Percentiles rank a stretch among this genome's conserved stretches.
phyloP scores from a whole-genome alignment of 2,113 vertebrate genomes.

The Coregonus clupeaformis region DNA sequence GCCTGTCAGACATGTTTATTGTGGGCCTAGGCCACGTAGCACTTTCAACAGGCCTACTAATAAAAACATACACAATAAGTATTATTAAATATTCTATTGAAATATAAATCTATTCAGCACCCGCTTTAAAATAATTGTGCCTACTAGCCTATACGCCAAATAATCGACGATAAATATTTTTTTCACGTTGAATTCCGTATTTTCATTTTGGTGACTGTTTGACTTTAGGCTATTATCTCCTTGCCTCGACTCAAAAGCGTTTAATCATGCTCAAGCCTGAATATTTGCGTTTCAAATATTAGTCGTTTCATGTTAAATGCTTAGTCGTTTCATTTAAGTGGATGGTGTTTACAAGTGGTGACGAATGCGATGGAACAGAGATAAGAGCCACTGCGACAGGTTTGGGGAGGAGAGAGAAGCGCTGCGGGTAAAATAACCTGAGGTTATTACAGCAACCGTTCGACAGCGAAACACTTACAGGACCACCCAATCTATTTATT shows the following conservation, averaged over 20 bases:
- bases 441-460: neutral
- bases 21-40: neutral
- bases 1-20: neutral
- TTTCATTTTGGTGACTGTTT: too few relatives aligned
- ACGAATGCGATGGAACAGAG: constrained; percentile 24
- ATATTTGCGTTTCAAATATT: constrained; percentile 20
- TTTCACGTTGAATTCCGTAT: too few relatives aligned
- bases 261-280: neutral
- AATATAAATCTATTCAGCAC: too few relatives aligned
- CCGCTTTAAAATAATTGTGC: too few relatives aligned
- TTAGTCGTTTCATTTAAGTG: constrained; percentile 28
- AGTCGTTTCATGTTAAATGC: constrained; percentile 31
- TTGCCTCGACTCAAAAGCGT: neutral
- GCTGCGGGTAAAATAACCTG: constrained; percentile 5
- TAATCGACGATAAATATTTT: too few relatives aligned
- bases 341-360: constrained; percentile 18
- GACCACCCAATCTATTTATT: neutral
- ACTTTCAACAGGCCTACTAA: too few relatives aligned
- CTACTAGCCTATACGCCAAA: too few relatives aligned
- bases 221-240: too few relatives aligned
- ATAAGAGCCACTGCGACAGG: constrained; percentile 31
- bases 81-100: too few relatives aligned
- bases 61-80: neutral
- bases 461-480: too few relatives aligned
- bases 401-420: constrained; percentile 3